Evolutionary conservation across 2,797 vertebrate genomes (phyloP).

Genomic region (Cyclopterus lumpus): DNA sequence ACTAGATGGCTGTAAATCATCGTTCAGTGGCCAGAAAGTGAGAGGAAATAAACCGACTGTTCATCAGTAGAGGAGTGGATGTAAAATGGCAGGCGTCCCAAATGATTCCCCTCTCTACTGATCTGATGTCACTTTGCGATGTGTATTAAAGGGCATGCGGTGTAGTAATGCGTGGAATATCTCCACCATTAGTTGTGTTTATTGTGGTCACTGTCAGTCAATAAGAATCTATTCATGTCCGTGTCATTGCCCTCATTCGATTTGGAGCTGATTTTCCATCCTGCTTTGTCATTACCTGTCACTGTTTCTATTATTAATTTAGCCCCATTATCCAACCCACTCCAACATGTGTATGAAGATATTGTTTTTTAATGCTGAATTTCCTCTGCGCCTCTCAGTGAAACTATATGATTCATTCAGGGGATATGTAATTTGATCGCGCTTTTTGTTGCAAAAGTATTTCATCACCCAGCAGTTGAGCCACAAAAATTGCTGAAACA

Average conservation of each 20-base stretch:
- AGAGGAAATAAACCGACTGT: slow-evolving; percentile 5
- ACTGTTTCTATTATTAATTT: background rate
- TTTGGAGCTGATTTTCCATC: slow-evolving; percentile 6
- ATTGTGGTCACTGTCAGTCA: background rate
- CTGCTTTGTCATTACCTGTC: background rate
- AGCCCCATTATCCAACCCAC: background rate
- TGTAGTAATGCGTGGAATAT: background rate
- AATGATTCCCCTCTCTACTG: background rate
- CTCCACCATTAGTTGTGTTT: background rate
- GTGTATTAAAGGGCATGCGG: background rate
- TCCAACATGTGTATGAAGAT: background rate
- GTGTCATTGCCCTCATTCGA: background rate
- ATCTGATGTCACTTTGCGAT: background rate
- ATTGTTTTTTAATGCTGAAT: background rate
- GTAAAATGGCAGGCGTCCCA: slow-evolving; percentile 6
- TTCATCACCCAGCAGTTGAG: slow-evolving; percentile 29
- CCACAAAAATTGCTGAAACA: background rate
- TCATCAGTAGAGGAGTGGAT: background rate
- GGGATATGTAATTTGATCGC: background rate
- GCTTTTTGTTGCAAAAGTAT: slow-evolving; percentile 17
- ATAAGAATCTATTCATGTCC: background rate
- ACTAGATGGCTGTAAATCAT: slow-evolving; percentile 71
- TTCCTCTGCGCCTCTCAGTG: slow-evolving; percentile 6
- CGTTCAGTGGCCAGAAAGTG: slow-evolving; percentile 13
- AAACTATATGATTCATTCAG: slow-evolving; percentile 48